phyloP scores from a whole-genome alignment of 2,113 vertebrate genomes.

The Dromas ardeola region DNA sequence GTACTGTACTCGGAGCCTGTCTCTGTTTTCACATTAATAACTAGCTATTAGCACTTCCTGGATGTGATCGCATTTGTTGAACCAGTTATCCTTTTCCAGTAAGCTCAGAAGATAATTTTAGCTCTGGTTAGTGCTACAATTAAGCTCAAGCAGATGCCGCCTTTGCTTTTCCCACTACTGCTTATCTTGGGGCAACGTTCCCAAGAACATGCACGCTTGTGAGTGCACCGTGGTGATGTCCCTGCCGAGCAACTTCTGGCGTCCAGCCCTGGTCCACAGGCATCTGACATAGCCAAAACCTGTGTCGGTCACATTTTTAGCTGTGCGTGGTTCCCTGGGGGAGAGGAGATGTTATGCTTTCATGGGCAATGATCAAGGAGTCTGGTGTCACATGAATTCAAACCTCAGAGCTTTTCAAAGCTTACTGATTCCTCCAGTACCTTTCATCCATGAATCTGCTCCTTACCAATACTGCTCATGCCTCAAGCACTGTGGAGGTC shows the following conservation, averaged over 20 bases:
- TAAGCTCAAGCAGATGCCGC: not conserved
- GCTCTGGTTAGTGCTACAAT: not conserved
- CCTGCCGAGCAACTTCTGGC: not conserved
- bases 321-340: not conserved
- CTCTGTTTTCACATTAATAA: not conserved
- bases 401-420: not conserved
- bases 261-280: not conserved
- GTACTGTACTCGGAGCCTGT: not conserved
- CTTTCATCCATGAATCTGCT: not conserved
- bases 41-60: not conserved
- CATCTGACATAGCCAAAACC: not conserved
- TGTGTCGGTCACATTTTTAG: not conserved
- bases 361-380: not conserved
- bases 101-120: not conserved
- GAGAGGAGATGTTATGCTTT: not conserved
- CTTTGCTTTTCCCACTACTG: not conserved
- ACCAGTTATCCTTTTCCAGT: not conserved
- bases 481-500: not conserved
- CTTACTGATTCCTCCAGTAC: not conserved
- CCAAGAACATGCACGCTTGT: fast-evolving
- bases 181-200: not conserved
- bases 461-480: not conserved
- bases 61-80: not conserved
- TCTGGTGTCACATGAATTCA: not conserved
- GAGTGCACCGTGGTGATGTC: not conserved